These are phyloP conservation scores for Piaya cayana DNA, from an alignment of 2,113 vertebrate species.

Conservation along the genomic window DNA sequence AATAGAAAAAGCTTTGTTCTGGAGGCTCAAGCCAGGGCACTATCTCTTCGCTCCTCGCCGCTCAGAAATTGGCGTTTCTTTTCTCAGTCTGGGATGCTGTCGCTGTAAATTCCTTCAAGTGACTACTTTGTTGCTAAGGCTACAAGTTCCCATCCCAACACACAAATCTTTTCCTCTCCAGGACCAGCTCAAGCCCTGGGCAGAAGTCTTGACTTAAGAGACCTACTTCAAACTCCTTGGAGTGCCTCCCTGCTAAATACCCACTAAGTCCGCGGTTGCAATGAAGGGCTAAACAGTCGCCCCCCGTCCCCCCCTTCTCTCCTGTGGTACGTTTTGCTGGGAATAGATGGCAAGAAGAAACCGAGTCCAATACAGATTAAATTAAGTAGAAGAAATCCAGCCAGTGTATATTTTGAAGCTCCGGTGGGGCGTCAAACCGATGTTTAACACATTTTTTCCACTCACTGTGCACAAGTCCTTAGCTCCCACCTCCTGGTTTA, in stretches of 20 bases:
- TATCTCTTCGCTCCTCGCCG: background rate
- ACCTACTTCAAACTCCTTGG: background rate
- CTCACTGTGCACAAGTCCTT: constrained; percentile 65
- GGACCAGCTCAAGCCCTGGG: constrained; percentile 9
- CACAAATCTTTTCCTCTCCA: constrained; percentile 36
- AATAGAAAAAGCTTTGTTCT: constrained; percentile 47
- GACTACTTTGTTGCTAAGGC: constrained; percentile 74
- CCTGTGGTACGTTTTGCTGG: constrained; percentile 6
- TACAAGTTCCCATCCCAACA: constrained; percentile 67
- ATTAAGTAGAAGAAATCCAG: constrained; percentile 77
- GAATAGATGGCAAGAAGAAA: constrained; percentile 45
- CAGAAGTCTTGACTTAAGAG: background rate
- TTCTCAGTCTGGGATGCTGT: constrained; percentile 59
- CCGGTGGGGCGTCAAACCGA: constrained; percentile 70
- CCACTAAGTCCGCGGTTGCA: background rate
- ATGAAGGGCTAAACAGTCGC: background rate
- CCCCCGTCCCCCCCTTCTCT: background rate
- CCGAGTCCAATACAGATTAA: constrained; percentile 71
- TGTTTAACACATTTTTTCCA: constrained; percentile 78
- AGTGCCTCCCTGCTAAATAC: background rate
- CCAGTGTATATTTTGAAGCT: constrained; percentile 64
- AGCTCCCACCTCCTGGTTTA: background rate
- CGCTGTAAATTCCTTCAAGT: constrained; percentile 72
- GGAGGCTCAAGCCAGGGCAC: background rate
- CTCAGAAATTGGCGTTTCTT: constrained; percentile 51